Evolutionary conservation across 2,113 vertebrate genomes (phyloP).

Genomic region (Callospermophilus lateralis): DNA sequence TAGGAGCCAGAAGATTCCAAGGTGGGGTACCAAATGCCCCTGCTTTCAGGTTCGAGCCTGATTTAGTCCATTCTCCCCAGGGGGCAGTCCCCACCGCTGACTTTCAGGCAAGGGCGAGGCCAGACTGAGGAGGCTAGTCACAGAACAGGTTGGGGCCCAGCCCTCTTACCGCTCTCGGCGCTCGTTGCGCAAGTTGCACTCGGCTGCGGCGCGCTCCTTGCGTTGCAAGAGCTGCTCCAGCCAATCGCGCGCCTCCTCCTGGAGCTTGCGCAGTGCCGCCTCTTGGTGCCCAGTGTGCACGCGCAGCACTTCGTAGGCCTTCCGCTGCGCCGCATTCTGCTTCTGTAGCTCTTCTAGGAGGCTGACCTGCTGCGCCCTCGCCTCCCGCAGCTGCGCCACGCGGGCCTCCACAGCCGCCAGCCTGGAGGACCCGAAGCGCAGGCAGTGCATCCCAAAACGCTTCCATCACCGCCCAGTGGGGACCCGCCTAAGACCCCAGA

Average conservation of each 20-base stretch:
- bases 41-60: no score
- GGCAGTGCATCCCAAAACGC: no score
- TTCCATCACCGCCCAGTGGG: background rate
- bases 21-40: no score
- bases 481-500: background rate
- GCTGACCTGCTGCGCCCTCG: slow-evolving; percentile 39
- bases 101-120: no score
- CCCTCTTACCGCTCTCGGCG: slow-evolving; percentile 83
- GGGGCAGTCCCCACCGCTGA: no score
- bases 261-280: slow-evolving; percentile 81
- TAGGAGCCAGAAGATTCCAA: no score
- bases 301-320: slow-evolving; percentile 87
- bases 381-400: slow-evolving; percentile 53
- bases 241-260: slow-evolving; percentile 80
- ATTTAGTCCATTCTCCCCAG: no score
- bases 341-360: slow-evolving; percentile 70
- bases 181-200: slow-evolving; percentile 88
- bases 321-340: slow-evolving; percentile 83
- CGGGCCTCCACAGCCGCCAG: slow-evolving; percentile 26
- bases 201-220: slow-evolving; percentile 87
- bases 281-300: slow-evolving; percentile 78
- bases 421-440: background rate
- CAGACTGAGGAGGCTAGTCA: no score
- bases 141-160: no score
- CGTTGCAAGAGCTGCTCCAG: slow-evolving; percentile 86